Conservation (phyloP, 2,113 vertebrate species). For the Urocynchramus pylzowi region DNA sequence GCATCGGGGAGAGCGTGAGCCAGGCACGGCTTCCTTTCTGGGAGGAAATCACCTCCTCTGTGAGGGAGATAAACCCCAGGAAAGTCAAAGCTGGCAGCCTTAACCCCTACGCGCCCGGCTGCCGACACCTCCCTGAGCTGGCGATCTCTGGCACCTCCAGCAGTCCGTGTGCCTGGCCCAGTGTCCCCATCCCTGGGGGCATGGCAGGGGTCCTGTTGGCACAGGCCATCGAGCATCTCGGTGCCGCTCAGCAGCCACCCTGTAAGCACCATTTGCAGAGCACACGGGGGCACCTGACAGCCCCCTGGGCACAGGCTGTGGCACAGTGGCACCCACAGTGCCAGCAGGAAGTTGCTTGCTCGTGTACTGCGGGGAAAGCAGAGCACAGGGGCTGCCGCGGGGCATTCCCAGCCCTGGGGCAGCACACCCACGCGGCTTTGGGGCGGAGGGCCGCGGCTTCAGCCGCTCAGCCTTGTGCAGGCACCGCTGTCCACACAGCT, state of each 20-base stretch:
- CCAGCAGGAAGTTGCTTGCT: background rate
- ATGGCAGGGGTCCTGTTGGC: background rate
- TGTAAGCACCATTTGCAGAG: background rate
- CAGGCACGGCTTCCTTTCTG: constrained; percentile 20
- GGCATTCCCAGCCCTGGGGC: background rate
- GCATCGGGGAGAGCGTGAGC: constrained; percentile 16
- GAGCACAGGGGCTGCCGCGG: background rate
- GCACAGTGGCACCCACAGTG: background rate
- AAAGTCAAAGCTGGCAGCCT: background rate
- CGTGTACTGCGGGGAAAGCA: background rate
- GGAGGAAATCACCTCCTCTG: constrained; percentile 47
- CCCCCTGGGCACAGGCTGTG: background rate
- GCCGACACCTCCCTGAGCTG: background rate
- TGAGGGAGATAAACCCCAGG: constrained; percentile 3
- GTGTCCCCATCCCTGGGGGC: no score
- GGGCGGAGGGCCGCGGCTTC: background rate
- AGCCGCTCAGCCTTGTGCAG: background rate
- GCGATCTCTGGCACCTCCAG: background rate
- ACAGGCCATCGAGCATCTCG: background rate
- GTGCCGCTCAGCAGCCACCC: background rate
- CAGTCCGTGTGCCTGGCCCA: background rate
- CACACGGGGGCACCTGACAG: background rate
- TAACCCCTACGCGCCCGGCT: background rate
- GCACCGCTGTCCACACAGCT: rapidly evolving
- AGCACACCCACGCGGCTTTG: background rate